These are phyloP conservation scores for Thumatha senex DNA, from an alignment of 2,888 invertebrate species.

Conservation along the genomic window DNA sequence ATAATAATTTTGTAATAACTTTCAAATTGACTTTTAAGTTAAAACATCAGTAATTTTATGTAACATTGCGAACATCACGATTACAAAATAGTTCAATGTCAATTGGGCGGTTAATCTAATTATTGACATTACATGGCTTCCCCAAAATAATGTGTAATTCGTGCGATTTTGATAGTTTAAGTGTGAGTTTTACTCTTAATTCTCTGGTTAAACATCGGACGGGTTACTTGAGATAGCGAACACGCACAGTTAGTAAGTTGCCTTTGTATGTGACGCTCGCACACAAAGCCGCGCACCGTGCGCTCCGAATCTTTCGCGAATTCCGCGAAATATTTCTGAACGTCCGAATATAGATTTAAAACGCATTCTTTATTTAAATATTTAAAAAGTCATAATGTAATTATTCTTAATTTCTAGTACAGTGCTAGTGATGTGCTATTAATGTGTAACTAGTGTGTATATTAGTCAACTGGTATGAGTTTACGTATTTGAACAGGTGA, in stretches of 20 bases:
- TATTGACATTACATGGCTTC: constrained; percentile 25
- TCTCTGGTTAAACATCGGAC: constrained; percentile 34
- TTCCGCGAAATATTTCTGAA: constrained; percentile 57
- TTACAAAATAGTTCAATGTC: not conserved
- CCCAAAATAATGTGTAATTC: constrained; percentile 23
- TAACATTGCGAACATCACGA: too few relatives aligned
- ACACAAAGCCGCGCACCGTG: constrained; percentile 44
- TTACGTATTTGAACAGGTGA: constrained; percentile 64
- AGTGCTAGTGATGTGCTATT: constrained; percentile 48
- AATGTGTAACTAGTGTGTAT: constrained; percentile 31
- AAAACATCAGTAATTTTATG: too few relatives aligned
- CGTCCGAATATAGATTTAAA: constrained; percentile 27
- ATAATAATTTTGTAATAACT: too few relatives aligned
- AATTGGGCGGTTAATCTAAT: constrained; percentile 26
- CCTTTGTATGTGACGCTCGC: constrained; percentile 74
- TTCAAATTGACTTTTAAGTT: too few relatives aligned
- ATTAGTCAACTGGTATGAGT: constrained; percentile 53
- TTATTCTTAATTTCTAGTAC: constrained; percentile 31
- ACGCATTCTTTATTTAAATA: constrained; percentile 19
- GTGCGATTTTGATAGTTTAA: constrained; percentile 27
- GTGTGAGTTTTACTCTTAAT: constrained; percentile 25
- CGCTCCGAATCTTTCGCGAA: constrained; percentile 66
- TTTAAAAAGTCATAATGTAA: constrained; percentile 32
- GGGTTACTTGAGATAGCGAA: constrained; percentile 60
- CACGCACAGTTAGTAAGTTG: constrained; percentile 65